These are phyloP conservation scores for Chelonus formosanus DNA, from an alignment of 2,888 invertebrate species.

Conservation along the genomic window DNA sequence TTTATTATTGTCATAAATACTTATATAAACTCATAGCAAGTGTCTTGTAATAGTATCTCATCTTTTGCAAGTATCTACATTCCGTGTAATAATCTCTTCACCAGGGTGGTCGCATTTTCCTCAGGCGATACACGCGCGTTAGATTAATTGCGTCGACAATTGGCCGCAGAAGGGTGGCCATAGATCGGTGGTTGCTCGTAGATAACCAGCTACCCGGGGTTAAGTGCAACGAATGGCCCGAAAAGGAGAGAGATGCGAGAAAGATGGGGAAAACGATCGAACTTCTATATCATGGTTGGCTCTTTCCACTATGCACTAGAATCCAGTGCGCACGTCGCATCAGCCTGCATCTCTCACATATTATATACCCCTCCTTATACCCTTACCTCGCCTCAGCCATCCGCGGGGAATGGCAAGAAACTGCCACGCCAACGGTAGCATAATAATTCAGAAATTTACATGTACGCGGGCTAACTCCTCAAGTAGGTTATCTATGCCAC, in stretches of 20 bases:
- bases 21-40: not conserved
- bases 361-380: constrained; percentile 10
- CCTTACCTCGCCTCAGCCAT: constrained; percentile 11
- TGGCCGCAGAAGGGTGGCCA: constrained; percentile 35
- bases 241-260: constrained; percentile 5
- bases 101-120: constrained; percentile 18
- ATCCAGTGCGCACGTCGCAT: constrained; percentile 27
- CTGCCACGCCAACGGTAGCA: constrained; percentile 45
- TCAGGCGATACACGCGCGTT: constrained; percentile 30
- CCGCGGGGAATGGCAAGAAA: constrained; percentile 29
- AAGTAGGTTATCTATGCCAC: constrained; percentile 65
- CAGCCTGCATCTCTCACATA: constrained; percentile 29
- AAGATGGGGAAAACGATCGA: constrained; percentile 28
- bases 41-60: constrained; percentile 1
- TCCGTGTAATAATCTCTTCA: constrained; percentile 12
- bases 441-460: constrained; percentile 66
- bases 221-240: constrained; percentile 46
- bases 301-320: constrained; percentile 9
- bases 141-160: constrained; percentile 45
- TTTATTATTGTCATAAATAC: constrained; percentile 11
- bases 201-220: constrained; percentile 40
- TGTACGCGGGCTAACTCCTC: constrained; percentile 65
- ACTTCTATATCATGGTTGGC: constrained; percentile 16
- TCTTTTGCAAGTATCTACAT: constrained; percentile 2
- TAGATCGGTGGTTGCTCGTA: constrained; percentile 44